Evolutionary conservation across 2,797 vertebrate species (phyloP).

Genomic region (Thamnophis elegans): DNA sequence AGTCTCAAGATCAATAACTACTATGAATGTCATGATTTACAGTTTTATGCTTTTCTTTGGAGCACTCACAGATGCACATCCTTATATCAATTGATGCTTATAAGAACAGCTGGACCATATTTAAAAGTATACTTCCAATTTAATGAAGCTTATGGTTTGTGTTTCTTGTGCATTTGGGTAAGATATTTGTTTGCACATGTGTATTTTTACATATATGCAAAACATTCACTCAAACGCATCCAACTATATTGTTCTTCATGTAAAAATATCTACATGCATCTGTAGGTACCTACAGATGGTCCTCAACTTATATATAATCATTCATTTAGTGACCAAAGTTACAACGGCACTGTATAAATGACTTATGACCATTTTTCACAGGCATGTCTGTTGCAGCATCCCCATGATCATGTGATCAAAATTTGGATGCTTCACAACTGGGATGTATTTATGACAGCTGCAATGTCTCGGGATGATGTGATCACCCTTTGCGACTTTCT

Average conservation of each 20-base stretch:
- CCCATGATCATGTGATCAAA: neutral
- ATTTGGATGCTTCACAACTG: neutral
- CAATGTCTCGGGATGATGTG: neutral
- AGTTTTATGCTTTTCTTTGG: neutral
- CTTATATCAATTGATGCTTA: neutral
- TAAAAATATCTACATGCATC: neutral
- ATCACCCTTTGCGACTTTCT: neutral
- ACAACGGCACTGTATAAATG: neutral
- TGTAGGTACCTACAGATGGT: neutral
- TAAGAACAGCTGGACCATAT: neutral
- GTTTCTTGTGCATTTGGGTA: neutral
- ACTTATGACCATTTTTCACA: neutral
- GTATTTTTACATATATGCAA: neutral
- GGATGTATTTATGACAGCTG: neutral
- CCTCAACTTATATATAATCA: neutral
- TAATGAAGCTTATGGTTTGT: neutral
- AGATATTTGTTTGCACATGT: neutral
- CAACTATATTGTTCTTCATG: neutral
- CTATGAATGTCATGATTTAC: neutral
- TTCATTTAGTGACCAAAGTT: neutral
- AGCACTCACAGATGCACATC: neutral
- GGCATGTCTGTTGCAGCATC: neutral
- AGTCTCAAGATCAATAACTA: neutral
- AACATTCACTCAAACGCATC: neutral
- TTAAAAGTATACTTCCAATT: neutral